Base-by-base conservation (phyloP, 2,888 invertebrate species). In the Seira ritae region DNA sequence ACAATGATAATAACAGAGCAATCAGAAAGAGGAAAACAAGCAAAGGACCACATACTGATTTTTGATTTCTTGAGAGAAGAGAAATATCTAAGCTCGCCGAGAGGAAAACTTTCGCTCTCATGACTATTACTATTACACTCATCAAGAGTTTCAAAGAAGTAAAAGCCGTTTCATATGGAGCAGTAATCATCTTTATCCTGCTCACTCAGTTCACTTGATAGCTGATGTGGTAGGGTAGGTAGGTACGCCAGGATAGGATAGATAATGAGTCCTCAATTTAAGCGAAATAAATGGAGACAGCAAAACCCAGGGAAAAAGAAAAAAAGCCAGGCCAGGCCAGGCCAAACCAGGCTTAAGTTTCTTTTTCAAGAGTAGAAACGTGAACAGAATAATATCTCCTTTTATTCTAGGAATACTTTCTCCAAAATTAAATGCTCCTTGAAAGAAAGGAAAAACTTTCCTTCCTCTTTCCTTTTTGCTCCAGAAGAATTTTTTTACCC, bases 211-310 rank as follows among this genome's bases (percentile, higher is more conserved):
- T 31, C 3, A 67, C 24, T 67, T 67, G 67, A 67, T 67, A n/a
- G n/a, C n/a, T n/a, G n/a, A n/a, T n/a, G n/a, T n/a, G n/a, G n/a
- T n/a, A n/a, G n/a, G n/a, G n/a, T n/a, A 31, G 31, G 67, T 31
- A n/a, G 31, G 67, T 67, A 24, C 31, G n/a, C 4, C 50, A 50
- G 6, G 50, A 50, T 31, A 31, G 2, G 8, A 1, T 37, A 23
- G 76, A 76, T 77, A 77, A 77, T 77, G 77, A 77, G 69, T 77
- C 77, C n/a, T 2, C 77, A 77, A 77, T 77, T 69, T 46, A 55
- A 68, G 20, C 2, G 62, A 70, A 77, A 60, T 55, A 76, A 31
- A 77, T 77, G 46, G 69, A 68, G 20, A 62, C 62, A 50, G 12
- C n/a, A n/a, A 65, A 22, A 60, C 12, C 22, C 10, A 62, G n/a